A percentile compares a stretch with the other conserved stretches of the same genome.
phyloP scores from a whole-genome alignment of 2,888 invertebrate genomes.

The Endotricha flammealis region DNA sequence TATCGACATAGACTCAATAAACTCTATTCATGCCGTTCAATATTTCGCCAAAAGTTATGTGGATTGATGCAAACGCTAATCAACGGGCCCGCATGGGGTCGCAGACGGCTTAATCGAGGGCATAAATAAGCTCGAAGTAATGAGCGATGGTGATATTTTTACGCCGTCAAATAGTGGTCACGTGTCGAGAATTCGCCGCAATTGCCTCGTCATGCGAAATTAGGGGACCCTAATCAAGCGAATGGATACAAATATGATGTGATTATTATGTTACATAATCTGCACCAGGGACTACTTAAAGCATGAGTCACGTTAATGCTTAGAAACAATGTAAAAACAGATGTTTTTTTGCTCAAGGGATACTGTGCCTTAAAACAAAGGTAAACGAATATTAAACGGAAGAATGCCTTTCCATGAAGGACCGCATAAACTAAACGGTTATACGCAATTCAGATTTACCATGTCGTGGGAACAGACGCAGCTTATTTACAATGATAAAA shows the following conservation, averaged over 20 bases:
- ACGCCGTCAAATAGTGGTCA: slow-evolving; percentile 68
- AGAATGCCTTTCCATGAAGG: slow-evolving; percentile 33
- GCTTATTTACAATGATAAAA: slow-evolving; percentile 42
- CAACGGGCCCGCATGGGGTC: slow-evolving; percentile 60
- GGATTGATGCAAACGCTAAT: slow-evolving; percentile 18
- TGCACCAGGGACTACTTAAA: slow-evolving; percentile 13
- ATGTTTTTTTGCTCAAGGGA: slow-evolving; percentile 2
- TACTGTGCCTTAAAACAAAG: slow-evolving; percentile 27
- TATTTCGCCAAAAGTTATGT: slow-evolving; percentile 19
- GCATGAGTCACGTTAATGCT: slow-evolving; percentile 22
- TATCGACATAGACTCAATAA: slow-evolving; percentile 48
- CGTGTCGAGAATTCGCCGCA: slow-evolving; percentile 66
- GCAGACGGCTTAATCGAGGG: slow-evolving; percentile 61
- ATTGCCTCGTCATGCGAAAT: slow-evolving; percentile 54
- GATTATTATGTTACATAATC: slow-evolving; percentile 61
- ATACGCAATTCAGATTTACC: slow-evolving; percentile 36
- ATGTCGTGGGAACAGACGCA: slow-evolving; percentile 39
- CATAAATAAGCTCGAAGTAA: slow-evolving; percentile 62
- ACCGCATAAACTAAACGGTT: slow-evolving; percentile 32
- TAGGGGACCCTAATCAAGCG: slow-evolving; percentile 44
- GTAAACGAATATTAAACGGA: slow-evolving; percentile 27
- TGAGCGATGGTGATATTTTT: slow-evolving; percentile 57
- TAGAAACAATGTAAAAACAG: slow-evolving; percentile 12
- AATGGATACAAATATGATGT: slow-evolving; percentile 57
- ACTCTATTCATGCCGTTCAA: slow-evolving; percentile 31